phyloP scores from a whole-genome alignment of 2,113 vertebrate species.

The Syngnathus floridae region DNA sequence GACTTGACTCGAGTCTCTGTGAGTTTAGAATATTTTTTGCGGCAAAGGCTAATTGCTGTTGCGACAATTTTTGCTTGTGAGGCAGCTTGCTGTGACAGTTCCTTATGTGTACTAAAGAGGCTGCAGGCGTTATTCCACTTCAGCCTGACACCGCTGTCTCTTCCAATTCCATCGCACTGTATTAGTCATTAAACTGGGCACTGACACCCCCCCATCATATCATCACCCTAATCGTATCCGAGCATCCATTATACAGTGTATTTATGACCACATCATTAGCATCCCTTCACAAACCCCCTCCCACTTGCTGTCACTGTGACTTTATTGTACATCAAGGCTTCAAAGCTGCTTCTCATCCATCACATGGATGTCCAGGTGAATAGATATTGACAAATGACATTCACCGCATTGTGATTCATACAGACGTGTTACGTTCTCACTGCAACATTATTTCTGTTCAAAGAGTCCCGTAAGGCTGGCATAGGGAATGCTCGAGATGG shows the following conservation, averaged over 20 bases:
- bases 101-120: constrained; percentile 56
- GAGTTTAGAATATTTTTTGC: constrained; percentile 44
- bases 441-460: constrained; percentile 51
- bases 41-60: constrained; percentile 53
- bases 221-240: constrained; percentile 62
- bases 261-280: constrained; percentile 62
- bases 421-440: constrained; percentile 42
- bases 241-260: constrained; percentile 46
- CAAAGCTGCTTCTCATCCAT: constrained; percentile 48
- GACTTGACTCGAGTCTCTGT: constrained; percentile 25
- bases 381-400: constrained; percentile 38
- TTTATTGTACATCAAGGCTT: constrained; percentile 27
- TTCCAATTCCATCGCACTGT: constrained; percentile 60
- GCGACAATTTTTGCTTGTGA: constrained; percentile 56
- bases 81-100: constrained; percentile 53
- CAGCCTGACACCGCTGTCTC: constrained; percentile 63
- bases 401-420: constrained; percentile 41
- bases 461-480: constrained; percentile 18
- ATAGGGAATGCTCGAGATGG: constrained; percentile 45
- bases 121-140: constrained; percentile 62
- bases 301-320: constrained; percentile 9
- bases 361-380: constrained; percentile 30
- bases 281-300: constrained; percentile 16
- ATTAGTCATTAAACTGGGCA: constrained; percentile 63
- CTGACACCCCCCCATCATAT: constrained; percentile 66